These are phyloP conservation scores for Phytoseiulus persimilis DNA, from an alignment of 2,888 invertebrate species.

Conservation along the genomic window DNA sequence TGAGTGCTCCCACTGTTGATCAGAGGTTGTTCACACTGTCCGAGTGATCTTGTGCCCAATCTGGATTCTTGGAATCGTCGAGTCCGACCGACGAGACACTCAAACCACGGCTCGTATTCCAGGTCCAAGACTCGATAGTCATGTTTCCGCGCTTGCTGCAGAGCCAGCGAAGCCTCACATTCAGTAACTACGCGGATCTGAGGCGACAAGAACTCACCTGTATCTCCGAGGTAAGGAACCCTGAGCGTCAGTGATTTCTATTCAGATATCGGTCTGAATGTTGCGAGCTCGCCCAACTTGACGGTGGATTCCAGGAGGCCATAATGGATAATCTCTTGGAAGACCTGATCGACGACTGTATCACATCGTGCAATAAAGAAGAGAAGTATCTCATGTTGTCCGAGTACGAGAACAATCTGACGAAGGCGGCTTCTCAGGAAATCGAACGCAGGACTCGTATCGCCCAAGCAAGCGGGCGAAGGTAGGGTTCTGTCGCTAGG, in stretches of 20 bases:
- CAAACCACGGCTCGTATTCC: not conserved
- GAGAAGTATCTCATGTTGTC: conserved; percentile 77
- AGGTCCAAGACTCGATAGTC: conserved; percentile 35
- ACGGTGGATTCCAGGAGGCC: conserved; percentile 41
- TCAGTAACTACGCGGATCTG: conserved; percentile 43
- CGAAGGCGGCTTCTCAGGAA: conserved; percentile 43
- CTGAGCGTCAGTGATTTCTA: conserved; percentile 50
- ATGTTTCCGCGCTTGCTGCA: conserved; percentile 39
- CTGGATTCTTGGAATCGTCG: too few species aligned
- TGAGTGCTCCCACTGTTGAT: too few species aligned
- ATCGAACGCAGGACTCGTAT: conserved; percentile 20
- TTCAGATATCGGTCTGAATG: too few species aligned
- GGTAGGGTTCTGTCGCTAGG: not conserved
- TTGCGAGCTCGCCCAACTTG: too few species aligned
- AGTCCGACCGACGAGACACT: too few species aligned
- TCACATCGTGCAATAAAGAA: conserved; percentile 55
- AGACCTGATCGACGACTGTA: conserved; percentile 46
- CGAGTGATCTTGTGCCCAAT: too few species aligned
- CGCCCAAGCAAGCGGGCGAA: conserved; percentile 21
- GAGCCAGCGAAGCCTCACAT: conserved; percentile 41
- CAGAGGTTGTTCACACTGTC: too few species aligned
- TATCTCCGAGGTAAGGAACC: conserved; percentile 69
- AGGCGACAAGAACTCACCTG: conserved; percentile 61
- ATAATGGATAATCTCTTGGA: conserved; percentile 45
- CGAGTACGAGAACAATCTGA: conserved; percentile 74